phyloP scores from a whole-genome alignment of 2,113 vertebrate genomes.

The Cololabis saira region DNA sequence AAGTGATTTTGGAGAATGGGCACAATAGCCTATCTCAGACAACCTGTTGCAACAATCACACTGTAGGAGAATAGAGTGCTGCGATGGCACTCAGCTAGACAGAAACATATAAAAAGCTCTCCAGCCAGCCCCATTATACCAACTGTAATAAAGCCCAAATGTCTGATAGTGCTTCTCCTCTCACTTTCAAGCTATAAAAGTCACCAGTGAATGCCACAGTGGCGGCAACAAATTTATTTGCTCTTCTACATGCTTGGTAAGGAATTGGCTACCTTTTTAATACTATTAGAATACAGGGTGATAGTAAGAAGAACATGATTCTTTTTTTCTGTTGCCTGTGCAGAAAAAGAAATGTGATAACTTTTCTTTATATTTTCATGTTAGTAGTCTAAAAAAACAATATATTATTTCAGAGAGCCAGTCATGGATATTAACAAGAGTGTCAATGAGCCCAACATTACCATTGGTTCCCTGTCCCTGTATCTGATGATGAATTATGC shows the following conservation, averaged over 20 bases:
- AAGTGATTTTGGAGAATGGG: slow-evolving; percentile 69
- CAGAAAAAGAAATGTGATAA: neutral
- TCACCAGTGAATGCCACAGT: slow-evolving; percentile 67
- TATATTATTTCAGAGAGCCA: no score
- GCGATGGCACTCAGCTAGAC: slow-evolving; percentile 62
- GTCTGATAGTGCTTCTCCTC: slow-evolving; percentile 74
- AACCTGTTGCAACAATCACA: slow-evolving; percentile 73
- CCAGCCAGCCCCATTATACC: slow-evolving; percentile 77
- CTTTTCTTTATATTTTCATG: neutral
- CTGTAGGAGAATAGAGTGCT: slow-evolving; percentile 61
- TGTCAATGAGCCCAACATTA: no score
- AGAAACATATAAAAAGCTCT: slow-evolving; percentile 77
- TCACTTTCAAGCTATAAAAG: slow-evolving; percentile 78
- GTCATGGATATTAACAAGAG: no score
- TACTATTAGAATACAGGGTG: slow-evolving; percentile 38
- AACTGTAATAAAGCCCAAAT: slow-evolving; percentile 78
- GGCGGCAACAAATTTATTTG: slow-evolving; percentile 73
- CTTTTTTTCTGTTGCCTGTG: slow-evolving; percentile 35
- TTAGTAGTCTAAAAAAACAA: slow-evolving; percentile 10
- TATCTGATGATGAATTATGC: no score
- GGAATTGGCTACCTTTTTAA: slow-evolving; percentile 60
- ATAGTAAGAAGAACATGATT: slow-evolving; percentile 14
- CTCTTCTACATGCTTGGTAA: slow-evolving; percentile 63
- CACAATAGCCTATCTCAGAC: slow-evolving; percentile 72
- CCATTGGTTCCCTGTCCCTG: no score